Evolutionary conservation across 2,113 vertebrate species (phyloP).

Genomic region (Sterna hirundo): DNA sequence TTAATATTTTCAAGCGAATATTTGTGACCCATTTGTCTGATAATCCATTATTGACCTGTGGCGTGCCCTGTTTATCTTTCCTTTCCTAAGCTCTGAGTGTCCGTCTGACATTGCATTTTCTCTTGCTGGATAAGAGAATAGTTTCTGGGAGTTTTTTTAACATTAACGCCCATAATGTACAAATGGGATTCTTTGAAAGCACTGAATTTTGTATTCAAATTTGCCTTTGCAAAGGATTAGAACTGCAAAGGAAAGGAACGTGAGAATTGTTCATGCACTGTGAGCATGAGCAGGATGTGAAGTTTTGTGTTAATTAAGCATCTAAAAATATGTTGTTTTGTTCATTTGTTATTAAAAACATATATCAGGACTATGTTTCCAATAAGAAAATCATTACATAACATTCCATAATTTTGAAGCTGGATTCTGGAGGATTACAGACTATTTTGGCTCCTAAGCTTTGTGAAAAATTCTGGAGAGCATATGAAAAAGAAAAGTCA

Average conservation of each 20-base stretch:
- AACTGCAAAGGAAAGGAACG: background rate
- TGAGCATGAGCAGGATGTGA: background rate
- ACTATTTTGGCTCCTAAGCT: background rate
- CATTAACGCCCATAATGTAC: background rate
- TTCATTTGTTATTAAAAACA: background rate
- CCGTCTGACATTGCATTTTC: background rate
- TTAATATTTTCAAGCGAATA: slow-evolving; percentile 64
- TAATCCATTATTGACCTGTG: slow-evolving; percentile 72
- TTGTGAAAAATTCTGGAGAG: background rate
- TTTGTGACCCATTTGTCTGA: slow-evolving; percentile 66
- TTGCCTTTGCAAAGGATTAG: background rate
- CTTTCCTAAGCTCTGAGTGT: slow-evolving; percentile 43
- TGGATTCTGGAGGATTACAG: background rate
- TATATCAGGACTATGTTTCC: background rate
- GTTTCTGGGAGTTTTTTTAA: accelerated
- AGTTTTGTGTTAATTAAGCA: background rate
- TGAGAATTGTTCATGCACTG: background rate
- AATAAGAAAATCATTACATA: background rate
- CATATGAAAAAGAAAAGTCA: background rate
- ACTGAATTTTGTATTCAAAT: background rate
- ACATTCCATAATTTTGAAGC: background rate
- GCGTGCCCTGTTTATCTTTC: slow-evolving; percentile 53
- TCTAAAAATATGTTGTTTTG: background rate
- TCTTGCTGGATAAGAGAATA: background rate
- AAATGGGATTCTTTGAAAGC: background rate